Conservation (phyloP, 1,140 invertebrate species). For the Pseudomyrmex pallidus region DNA sequence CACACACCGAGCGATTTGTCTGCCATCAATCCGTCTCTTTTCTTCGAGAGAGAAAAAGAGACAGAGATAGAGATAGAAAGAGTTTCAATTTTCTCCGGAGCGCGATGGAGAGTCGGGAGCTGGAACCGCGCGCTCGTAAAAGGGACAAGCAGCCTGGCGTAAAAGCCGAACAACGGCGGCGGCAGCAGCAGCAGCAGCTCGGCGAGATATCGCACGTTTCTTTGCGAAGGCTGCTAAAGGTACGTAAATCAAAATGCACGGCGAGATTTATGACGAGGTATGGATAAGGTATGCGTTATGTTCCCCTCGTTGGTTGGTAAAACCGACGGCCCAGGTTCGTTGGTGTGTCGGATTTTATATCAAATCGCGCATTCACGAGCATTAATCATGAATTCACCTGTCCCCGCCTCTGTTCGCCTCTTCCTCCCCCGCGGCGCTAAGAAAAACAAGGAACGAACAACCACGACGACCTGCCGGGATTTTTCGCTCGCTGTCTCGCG, state of each 20-base stretch:
- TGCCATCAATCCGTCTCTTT: constrained; percentile 4
- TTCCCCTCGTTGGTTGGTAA: constrained; percentile 69
- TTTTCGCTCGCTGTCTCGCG: background rate
- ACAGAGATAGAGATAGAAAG: too few species aligned
- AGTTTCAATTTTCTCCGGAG: constrained; percentile 5
- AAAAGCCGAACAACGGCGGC: background rate
- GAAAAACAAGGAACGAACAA: constrained; percentile 22
- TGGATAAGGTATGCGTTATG: constrained; percentile 67
- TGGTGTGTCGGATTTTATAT: constrained; percentile 73
- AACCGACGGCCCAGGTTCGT: constrained; percentile 57
- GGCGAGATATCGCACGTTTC: constrained; percentile 39
- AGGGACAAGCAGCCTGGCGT: constrained; percentile 5
- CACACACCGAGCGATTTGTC: constrained; percentile 24
- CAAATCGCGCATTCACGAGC: constrained; percentile 67
- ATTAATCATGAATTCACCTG: constrained; percentile 70
- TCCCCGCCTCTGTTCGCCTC: background rate
- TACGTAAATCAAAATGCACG: constrained; percentile 68
- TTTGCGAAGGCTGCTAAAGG: constrained; percentile 29
- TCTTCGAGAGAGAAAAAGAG: background rate
- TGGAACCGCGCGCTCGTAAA: constrained; percentile 21
- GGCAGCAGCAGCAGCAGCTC: background rate
- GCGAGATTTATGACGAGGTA: constrained; percentile 69
- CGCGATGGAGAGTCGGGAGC: background rate
- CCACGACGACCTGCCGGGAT: background rate
- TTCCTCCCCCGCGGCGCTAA: background rate